Evolutionary conservation across 2,113 vertebrate species (phyloP).

Genomic region (Dinomys branickii): DNA sequence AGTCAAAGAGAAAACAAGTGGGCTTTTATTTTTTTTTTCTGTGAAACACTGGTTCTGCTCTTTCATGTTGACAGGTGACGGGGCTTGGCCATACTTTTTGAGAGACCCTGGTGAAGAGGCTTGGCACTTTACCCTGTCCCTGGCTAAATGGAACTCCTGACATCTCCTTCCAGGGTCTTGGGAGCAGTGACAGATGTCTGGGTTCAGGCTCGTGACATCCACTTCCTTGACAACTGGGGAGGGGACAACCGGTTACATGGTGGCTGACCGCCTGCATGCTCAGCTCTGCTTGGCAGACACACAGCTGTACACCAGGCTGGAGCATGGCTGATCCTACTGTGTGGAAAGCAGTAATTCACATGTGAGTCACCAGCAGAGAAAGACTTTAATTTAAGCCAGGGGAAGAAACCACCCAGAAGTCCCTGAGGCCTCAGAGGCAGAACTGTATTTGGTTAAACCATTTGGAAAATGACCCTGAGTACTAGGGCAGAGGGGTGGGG

Average conservation of each 20-base stretch:
- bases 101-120: slow-evolving; percentile 65
- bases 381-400: slow-evolving; percentile 72
- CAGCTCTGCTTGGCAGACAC: neutral
- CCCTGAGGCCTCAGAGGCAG: slow-evolving; percentile 67
- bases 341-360: slow-evolving; percentile 64
- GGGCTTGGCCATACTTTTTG: slow-evolving; percentile 76
- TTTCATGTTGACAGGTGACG: slow-evolving; percentile 83
- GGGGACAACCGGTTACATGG: accelerated
- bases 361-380: slow-evolving; percentile 71
- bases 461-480: neutral
- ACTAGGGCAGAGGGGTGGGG: neutral
- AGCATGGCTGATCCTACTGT: slow-evolving; percentile 43
- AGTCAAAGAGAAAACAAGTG: slow-evolving; percentile 86
- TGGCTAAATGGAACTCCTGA: neutral
- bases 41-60: slow-evolving; percentile 76
- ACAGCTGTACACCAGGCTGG: neutral
- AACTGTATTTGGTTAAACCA: slow-evolving; percentile 56
- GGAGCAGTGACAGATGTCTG: neutral
- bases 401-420: slow-evolving; percentile 27
- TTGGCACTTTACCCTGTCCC: slow-evolving; percentile 56
- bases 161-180: neutral
- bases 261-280: accelerated
- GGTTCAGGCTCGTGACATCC: slow-evolving; percentile 7
- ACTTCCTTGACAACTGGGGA: neutral
- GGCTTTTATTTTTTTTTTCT: slow-evolving; percentile 72